These are phyloP conservation scores for Cyanoderma ruficeps DNA, from an alignment of 2,113 vertebrate genomes.

Conservation along the genomic window DNA sequence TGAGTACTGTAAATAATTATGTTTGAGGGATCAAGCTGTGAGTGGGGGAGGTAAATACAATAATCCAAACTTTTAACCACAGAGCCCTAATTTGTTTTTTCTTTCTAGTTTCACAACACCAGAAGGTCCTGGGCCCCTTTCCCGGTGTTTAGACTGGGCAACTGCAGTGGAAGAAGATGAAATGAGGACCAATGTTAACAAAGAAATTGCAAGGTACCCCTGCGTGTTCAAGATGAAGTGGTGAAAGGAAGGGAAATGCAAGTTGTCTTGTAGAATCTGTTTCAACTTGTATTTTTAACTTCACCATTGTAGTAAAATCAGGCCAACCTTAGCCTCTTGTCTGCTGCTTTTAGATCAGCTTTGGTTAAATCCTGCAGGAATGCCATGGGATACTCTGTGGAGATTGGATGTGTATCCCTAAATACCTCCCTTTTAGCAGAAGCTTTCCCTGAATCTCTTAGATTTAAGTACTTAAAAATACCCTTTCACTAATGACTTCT, in stretches of 20 bases:
- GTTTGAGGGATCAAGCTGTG: neutral
- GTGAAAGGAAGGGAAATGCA: neutral
- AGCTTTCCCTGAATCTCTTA: neutral
- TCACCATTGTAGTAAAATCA: neutral
- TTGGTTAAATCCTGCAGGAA: neutral
- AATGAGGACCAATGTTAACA: constrained; percentile 83
- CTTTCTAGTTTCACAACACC: constrained; percentile 90
- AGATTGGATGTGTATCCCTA: neutral
- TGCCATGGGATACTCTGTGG: neutral
- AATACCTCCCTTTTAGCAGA: neutral
- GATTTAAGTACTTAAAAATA: neutral
- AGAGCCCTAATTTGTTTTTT: neutral
- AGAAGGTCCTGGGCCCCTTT: constrained; percentile 80
- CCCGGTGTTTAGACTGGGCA: constrained; percentile 87
- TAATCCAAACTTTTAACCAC: neutral
- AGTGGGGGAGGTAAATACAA: neutral
- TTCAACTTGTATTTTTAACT: neutral
- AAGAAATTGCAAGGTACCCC: constrained; percentile 87
- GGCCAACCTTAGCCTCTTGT: neutral
- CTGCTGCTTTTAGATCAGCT: neutral
- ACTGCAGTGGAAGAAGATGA: constrained; percentile 90
- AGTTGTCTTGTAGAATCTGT: neutral
- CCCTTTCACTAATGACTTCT: neutral
- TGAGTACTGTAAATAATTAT: neutral
- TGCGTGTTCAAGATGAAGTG: neutral